Evolutionary conservation across 2,797 vertebrate genomes (phyloP), one percentile per base, ranked within the genome.

Genomic region (Poliocrania exsul): DNA sequence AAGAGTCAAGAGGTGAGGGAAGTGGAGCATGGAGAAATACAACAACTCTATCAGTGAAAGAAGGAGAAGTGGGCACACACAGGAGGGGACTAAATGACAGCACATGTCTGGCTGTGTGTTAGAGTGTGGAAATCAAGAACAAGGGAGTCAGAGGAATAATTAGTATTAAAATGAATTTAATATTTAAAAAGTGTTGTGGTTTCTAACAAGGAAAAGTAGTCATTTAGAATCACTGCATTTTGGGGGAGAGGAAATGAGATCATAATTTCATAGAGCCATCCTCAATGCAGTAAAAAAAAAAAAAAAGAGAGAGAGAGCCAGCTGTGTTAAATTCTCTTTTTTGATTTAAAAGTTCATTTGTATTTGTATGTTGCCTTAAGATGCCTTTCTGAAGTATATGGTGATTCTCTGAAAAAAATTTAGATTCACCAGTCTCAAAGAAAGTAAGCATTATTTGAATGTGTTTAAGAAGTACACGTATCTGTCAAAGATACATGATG

Each of bases 1-100:
- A 80, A 40, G n/a, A 73, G 88, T 62, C 90, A 86, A 79, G 81
- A 86, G 86, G 88, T 90, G 80, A 88, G 47, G 25, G 61, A 82
- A 87, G 42, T 70, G 38, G 29, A 91, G 60, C 82, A 33, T 29
- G 64, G 64, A 82, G 60, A 80, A 74, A 88, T 51, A 67, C 60
- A 71, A 23, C 51, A 85, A 62, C 77, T 89, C 6, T 24, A 29
- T 31, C 66, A 40, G 47, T 62, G 40, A 77, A 60, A 91, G 50
- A 65, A 40, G 33, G 31, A 86, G 51, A 61, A 75, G 19, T 3
- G 15, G 21, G 38, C 13, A 49, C n/a, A 29, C 46, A 40, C 20
- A 23, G 29, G 62, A 87, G 58, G 57, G 9, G 19, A 73, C 54
- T 72, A 42, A 71, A 28, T 50, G 78, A 57, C 62, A 84, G 71